Percentiles rank a stretch among this genome's conserved stretches.
Evolutionary conservation across 2,113 vertebrate species (phyloP).

Genomic region (Malurus elegans): DNA sequence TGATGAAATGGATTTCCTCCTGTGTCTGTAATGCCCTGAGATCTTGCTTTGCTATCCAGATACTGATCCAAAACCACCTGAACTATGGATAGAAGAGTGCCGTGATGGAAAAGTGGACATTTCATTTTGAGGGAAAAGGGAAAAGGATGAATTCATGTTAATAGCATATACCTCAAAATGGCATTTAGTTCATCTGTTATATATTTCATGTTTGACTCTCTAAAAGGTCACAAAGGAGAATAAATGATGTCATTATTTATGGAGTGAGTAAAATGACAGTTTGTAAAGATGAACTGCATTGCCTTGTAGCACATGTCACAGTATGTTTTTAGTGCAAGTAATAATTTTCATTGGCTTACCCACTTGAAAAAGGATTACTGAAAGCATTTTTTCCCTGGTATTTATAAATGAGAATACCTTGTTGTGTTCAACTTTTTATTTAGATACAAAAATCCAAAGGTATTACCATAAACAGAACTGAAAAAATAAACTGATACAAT

Average conservation of each 20-base stretch:
- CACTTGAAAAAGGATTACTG: neutral
- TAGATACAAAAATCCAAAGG: neutral
- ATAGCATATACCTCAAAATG: neutral
- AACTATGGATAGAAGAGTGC: neutral
- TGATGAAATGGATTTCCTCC: neutral
- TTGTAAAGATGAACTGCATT: neutral
- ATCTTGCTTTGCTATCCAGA: neutral
- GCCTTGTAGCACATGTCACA: neutral
- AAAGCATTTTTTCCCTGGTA: neutral
- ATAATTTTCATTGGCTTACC: neutral
- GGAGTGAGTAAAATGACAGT: neutral
- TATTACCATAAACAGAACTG: neutral
- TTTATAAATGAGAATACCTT: neutral
- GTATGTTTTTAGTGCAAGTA: neutral
- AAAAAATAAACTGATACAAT: neutral
- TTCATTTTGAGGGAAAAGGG: neutral
- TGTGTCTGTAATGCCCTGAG: neutral
- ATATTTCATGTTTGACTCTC: neutral
- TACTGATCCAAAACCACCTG: neutral
- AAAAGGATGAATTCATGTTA: neutral
- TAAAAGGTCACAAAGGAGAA: neutral
- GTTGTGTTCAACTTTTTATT: neutral
- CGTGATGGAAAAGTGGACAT: neutral
- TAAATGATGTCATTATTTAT: neutral
- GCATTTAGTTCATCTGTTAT: neutral